Evolutionary conservation across 2,888 invertebrate species (phyloP), one percentile per base, ranked within the genome.

Genomic region (Pandemis corylana): DNA sequence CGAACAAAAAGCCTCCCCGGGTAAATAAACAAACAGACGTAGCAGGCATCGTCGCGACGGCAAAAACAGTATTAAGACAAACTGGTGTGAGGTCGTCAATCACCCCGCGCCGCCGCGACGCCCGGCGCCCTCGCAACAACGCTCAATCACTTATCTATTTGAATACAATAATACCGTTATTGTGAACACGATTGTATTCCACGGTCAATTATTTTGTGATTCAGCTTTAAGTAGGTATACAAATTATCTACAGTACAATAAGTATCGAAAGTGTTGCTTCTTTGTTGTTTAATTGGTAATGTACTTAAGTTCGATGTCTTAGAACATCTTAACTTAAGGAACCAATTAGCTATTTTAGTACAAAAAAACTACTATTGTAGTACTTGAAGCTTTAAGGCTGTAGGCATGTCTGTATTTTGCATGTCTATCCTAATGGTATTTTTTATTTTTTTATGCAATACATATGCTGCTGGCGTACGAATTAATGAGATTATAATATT

Each of bases 11-110:
- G 53, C 67, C 51, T 53, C 66, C 56, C 67, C 46, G 53, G 36
- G 42, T 12, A 63, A 71, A 71, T 68, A 71, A 74, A 71, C 73
- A 76, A 67, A 73, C 71, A 75, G 56, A 63, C 67, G 51, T n/a
- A 46, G 67, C 56, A 70, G 74, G 68, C 71, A 51, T 59, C 63
- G 51, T 67, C 74, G 68, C 28, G 71, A 77, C 75, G 77, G 76
- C 78, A 82, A 83, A 83, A 84, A 84, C 79, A 77, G 80, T 83
- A 86, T 83, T 81, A 85, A 86, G 85, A 84, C 80, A 77, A 82
- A 82, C 79, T 76, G 79, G 67, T 68, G 77, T 76, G 77, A 76
- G 61, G 79, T 84, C 83, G 83, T 86, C 88, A 83, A 84, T 89
- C 85, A 85, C 78, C 53, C 13, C 72, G 65, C 76, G 72, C 67